A percentile compares a stretch with the other conserved stretches of the same genome.
These are phyloP conservation scores for Nylanderia fulva DNA, from an alignment of 1,140 invertebrate species.

Conservation along the genomic window DNA sequence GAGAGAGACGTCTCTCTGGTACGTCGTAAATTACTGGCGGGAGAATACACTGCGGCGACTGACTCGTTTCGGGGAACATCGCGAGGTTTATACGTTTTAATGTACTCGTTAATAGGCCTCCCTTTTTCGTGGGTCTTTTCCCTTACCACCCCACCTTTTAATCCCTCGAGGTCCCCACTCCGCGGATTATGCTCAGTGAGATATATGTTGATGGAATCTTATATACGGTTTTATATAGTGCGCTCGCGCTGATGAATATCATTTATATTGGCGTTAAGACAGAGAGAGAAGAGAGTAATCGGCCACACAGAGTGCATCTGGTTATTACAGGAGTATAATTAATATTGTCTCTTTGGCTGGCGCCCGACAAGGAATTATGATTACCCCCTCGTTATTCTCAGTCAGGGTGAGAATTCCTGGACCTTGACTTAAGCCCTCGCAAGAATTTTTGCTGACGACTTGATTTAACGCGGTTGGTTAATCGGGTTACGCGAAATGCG, in stretches of 20 bases:
- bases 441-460: conserved; percentile 78
- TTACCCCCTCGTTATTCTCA: conserved; percentile 68
- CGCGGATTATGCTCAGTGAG: conserved; percentile 78
- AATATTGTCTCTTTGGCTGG: conserved; percentile 80
- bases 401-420: not conserved
- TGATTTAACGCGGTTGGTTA: conserved; percentile 74
- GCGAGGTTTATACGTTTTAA: conserved; percentile 76
- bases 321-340: conserved; percentile 84
- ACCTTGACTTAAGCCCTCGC: conserved; percentile 9
- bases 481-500: conserved; percentile 70
- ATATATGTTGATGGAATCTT: conserved; percentile 83
- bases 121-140: conserved; percentile 42
- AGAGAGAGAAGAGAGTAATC: conserved; percentile 27
- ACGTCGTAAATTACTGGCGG: conserved; percentile 66
- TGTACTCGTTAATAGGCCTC: conserved; percentile 80
- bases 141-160: conserved; percentile 60
- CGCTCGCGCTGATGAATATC: conserved; percentile 80
- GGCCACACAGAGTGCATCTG: conserved; percentile 55
- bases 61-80: conserved; percentile 59
- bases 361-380: conserved; percentile 66
- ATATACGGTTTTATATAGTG: conserved; percentile 79
- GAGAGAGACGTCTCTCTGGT: conserved; percentile 49
- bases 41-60: conserved; percentile 65
- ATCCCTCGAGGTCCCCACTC: conserved; percentile 58
- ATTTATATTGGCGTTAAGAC: conserved; percentile 77